A percentile compares a stretch with the other conserved stretches of the same genome.
Evolutionary conservation across 2,888 invertebrate species (phyloP).

Genomic region (Timandra comae): DNA sequence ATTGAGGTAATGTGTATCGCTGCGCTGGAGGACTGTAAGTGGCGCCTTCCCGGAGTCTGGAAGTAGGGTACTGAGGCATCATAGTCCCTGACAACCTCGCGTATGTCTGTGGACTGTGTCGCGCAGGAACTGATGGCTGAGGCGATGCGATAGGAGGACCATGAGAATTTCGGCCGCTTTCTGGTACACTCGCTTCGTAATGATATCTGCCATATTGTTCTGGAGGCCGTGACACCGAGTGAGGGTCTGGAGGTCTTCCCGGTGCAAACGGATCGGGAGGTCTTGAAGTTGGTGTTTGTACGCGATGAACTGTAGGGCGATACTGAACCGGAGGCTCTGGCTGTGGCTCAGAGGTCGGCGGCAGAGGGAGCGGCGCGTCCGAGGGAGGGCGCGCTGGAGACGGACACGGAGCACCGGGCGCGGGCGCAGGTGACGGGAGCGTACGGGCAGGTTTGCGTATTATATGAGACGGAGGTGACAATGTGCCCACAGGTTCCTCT

Average conservation of each 20-base stretch:
- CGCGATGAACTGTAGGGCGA: slow-evolving; percentile 45
- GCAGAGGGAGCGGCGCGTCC: slow-evolving; percentile 36
- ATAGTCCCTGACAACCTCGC: slow-evolving; percentile 53
- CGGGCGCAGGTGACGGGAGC: slow-evolving; percentile 58
- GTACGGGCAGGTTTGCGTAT: slow-evolving; percentile 60
- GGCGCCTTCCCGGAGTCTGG: slow-evolving; percentile 50
- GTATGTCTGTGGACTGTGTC: slow-evolving; percentile 63
- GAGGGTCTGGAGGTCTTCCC: slow-evolving; percentile 59
- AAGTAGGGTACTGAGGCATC: slow-evolving; percentile 53
- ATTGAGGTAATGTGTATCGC: slow-evolving; percentile 46
- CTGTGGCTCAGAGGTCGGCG: slow-evolving; percentile 40
- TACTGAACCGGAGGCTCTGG: slow-evolving; percentile 42
- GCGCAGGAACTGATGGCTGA: slow-evolving; percentile 50
- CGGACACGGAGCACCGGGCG: slow-evolving; percentile 47
- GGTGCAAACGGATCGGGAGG: slow-evolving; percentile 55
- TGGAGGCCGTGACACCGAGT: slow-evolving; percentile 55
- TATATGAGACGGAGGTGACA: slow-evolving; percentile 70
- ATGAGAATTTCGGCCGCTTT: slow-evolving; percentile 45
- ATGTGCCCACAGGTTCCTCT: slow-evolving; percentile 51
- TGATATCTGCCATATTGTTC: slow-evolving; percentile 56
- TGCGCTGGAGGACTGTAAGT: slow-evolving; percentile 52
- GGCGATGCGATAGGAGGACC: slow-evolving; percentile 50
- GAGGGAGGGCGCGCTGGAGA: slow-evolving; percentile 60
- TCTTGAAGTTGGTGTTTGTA: slow-evolving; percentile 53
- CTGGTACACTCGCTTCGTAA: slow-evolving; percentile 48